Evolutionary conservation across 2,888 invertebrate genomes (phyloP).

Genomic region (Cryptus armator): DNA sequence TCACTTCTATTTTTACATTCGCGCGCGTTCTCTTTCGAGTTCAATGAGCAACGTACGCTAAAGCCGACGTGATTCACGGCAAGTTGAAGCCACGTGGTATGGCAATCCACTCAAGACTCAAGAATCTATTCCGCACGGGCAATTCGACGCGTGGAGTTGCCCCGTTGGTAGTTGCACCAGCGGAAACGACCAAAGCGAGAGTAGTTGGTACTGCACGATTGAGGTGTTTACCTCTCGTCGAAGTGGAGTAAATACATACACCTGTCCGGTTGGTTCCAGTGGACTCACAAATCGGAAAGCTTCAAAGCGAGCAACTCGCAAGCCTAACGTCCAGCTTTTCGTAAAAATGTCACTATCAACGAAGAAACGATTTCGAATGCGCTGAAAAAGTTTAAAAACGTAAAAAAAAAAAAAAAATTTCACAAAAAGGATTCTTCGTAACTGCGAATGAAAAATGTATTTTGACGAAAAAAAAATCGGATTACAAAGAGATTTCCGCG

Average conservation of each 20-base stretch:
- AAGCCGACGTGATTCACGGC: conserved; percentile 21
- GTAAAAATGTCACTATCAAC: too few species aligned
- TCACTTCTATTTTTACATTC: not conserved
- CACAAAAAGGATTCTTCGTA: too few species aligned
- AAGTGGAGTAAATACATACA: conserved; percentile 31
- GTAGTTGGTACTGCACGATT: conserved; percentile 27
- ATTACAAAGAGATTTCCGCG: too few species aligned
- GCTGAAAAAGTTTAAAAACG: too few species aligned
- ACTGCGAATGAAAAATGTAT: too few species aligned
- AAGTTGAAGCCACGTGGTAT: conserved; percentile 1
- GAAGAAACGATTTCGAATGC: too few species aligned
- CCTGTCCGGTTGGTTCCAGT: conserved; percentile 16
- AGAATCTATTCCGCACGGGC: conserved; percentile 27
- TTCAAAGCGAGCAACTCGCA: not conserved
- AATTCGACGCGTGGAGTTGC: conserved; percentile 45
- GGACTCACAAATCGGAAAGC: not conserved
- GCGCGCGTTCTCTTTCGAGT: not conserved
- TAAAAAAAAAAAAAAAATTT: too few species aligned
- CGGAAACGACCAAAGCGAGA: conserved; percentile 15
- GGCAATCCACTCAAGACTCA: conserved; percentile 53
- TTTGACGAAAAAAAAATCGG: too few species aligned
- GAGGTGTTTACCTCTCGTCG: conserved; percentile 29
- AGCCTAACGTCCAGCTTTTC: too few species aligned
- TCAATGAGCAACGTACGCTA: not conserved
- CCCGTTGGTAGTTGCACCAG: conserved; percentile 20